Evolutionary conservation across 1,140 invertebrate genomes (phyloP), one percentile per base, ranked within the genome.

Genomic region (Zaprionus africanus): DNA sequence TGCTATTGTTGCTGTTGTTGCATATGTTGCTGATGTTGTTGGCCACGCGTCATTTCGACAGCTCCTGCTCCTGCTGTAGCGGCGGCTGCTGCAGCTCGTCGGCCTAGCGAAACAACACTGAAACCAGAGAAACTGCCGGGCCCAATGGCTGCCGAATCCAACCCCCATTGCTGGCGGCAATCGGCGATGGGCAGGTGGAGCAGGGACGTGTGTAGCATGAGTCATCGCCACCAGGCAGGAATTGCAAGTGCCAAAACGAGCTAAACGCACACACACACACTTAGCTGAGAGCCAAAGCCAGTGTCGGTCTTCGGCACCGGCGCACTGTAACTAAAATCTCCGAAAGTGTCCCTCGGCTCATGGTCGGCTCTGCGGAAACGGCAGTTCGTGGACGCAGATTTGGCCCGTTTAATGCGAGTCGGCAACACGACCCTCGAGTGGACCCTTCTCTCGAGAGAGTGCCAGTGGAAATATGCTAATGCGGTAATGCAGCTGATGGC

Each of bases 51-150:
- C 82, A 86, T 86, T 46, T 73, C 56, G 46, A 41, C 22, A 70
- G 38, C 56, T 17, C 22, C 24, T 38, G 71, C 62, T 53, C 34
- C 43, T 54, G 49, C 19, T 59, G 24, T 34, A 51, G 41, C 38
- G 41, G 56, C 41, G 19, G 81, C 78, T 77, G 62, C 62, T 72
- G 84, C 84, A 87, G 74, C 78, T 78, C 57, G 81, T 77, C 88
- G 85, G 78, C 66, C 77, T 80, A 83, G 68, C 79, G 73, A 90
- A 90, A 79, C 85, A 76, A 82, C 81, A 90, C 85, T 90, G 79
- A 90, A 82, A 57, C 22, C 63, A 63, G 56, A 63, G 58, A 68
- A 81, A 53, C 59, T 65, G 41, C 9, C 57, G 34, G 26, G 5
- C 11, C 56, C 57, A 58, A 57, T 66, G 22, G 54, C 13, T 58